phyloP scores from a whole-genome alignment of 2,888 invertebrate species.

The Merodon equestris region DNA sequence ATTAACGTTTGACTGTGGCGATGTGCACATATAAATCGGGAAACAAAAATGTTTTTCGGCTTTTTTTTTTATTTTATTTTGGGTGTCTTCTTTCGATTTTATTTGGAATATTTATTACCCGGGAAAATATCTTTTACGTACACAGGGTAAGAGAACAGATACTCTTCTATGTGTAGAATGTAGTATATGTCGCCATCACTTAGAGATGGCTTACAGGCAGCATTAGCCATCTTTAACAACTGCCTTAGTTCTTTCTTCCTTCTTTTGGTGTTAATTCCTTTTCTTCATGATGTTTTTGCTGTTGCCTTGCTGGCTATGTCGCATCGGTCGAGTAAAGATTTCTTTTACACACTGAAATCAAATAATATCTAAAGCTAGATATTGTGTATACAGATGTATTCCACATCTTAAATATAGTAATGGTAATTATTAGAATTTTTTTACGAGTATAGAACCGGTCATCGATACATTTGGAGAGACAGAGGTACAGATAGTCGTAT shows the following conservation, averaged over 20 bases:
- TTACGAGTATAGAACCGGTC: slow-evolving; percentile 59
- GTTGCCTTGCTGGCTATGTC: slow-evolving; percentile 1
- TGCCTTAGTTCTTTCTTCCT: too few species aligned
- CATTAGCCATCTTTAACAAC: slow-evolving; percentile 41
- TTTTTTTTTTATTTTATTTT: slow-evolving; percentile 20
- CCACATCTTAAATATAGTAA: slow-evolving; percentile 61
- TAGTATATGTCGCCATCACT: slow-evolving; percentile 40
- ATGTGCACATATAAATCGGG: slow-evolving; percentile 45
- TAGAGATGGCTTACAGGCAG: slow-evolving; percentile 29
- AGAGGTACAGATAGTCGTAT: background rate
- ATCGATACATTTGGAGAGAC: slow-evolving; percentile 56
- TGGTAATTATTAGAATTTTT: slow-evolving; percentile 60
- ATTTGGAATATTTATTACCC: slow-evolving; percentile 62
- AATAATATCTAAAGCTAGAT: slow-evolving; percentile 38
- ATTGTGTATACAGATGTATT: slow-evolving; percentile 43
- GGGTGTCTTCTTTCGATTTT: slow-evolving; percentile 47
- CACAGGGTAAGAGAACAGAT: background rate
- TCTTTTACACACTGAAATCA: slow-evolving; percentile 26
- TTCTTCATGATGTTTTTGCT: too few species aligned
- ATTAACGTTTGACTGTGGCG: slow-evolving; percentile 31
- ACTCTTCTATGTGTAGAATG: slow-evolving; percentile 17
- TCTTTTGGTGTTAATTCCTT: too few species aligned
- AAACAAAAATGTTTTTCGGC: slow-evolving; percentile 32
- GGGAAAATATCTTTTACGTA: slow-evolving; percentile 46
- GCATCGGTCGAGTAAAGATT: slow-evolving; percentile 35